Conservation (phyloP, 2,797 vertebrate genomes). For the Ctenopoma multispine region DNA sequence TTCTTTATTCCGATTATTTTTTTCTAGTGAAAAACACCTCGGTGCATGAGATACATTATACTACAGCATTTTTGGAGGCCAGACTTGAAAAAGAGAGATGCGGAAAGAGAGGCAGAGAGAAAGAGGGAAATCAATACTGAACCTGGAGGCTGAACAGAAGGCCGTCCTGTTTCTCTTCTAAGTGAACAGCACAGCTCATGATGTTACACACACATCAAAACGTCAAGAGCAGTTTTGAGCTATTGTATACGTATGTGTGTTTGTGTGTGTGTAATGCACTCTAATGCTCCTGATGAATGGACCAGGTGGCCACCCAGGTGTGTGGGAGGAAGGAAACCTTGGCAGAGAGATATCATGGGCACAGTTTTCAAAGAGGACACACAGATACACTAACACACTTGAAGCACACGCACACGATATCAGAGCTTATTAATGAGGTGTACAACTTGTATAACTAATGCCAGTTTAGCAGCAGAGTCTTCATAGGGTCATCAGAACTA, state of each 20-base stretch:
- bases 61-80: slow-evolving; percentile 16
- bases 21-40: neutral
- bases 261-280: slow-evolving; percentile 19
- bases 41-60: slow-evolving; percentile 1
- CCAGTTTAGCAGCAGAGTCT: slow-evolving; percentile 18
- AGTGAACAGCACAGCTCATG: slow-evolving; percentile 65
- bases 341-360: slow-evolving; percentile 56
- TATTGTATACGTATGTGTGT: slow-evolving; percentile 13
- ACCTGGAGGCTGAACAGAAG: slow-evolving; percentile 66
- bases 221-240: slow-evolving; percentile 47
- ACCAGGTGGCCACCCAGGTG: slow-evolving; percentile 73
- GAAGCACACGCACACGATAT: slow-evolving; percentile 5
- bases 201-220: slow-evolving; percentile 68
- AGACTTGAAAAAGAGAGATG: slow-evolving; percentile 19
- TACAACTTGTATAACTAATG: slow-evolving; percentile 7
- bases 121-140: slow-evolving; percentile 48
- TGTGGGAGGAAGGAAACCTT: slow-evolving; percentile 67
- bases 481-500: slow-evolving; percentile 25
- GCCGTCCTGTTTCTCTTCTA: slow-evolving; percentile 52
- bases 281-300: slow-evolving; percentile 36
- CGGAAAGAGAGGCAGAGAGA: neutral
- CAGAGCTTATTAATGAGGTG: slow-evolving; percentile 9
- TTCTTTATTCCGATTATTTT: neutral
- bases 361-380: slow-evolving; percentile 61
- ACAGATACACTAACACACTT: slow-evolving; percentile 17